These are phyloP conservation scores for Uloborus plumipes DNA, from an alignment of 2,888 invertebrate species.

Conservation along the genomic window DNA sequence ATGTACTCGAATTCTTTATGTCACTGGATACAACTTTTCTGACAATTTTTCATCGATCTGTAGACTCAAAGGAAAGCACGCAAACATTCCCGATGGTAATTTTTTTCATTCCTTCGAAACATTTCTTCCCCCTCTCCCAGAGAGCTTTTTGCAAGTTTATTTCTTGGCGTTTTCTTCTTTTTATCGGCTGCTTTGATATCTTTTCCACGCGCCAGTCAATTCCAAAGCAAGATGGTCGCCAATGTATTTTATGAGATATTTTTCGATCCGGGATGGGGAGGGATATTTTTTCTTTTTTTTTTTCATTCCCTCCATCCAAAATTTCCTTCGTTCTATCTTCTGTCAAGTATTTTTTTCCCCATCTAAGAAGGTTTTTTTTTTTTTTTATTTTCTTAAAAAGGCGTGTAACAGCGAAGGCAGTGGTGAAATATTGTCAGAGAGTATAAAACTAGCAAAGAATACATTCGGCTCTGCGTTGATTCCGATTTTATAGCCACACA, in stretches of 20 bases:
- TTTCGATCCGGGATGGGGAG: slow-evolving; percentile 24
- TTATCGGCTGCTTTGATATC: slow-evolving; percentile 35
- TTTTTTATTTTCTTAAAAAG: too few relatives aligned
- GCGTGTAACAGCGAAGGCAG: too few relatives aligned
- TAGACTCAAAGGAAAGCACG: slow-evolving; percentile 18
- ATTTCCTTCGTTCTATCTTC: too few relatives aligned
- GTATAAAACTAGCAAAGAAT: too few relatives aligned
- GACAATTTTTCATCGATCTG: slow-evolving; percentile 60
- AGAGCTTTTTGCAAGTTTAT: not conserved
- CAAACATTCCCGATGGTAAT: slow-evolving; percentile 50
- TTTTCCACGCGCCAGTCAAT: slow-evolving; percentile 39
- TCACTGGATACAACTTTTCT: slow-evolving; percentile 56
- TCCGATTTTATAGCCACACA: too few relatives aligned
- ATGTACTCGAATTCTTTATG: slow-evolving; percentile 61
- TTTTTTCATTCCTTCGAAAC: slow-evolving; percentile 15
- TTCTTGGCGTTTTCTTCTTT: slow-evolving; percentile 12
- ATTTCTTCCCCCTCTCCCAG: slow-evolving; percentile 6
- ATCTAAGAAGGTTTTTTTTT: too few relatives aligned
- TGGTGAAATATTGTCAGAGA: too few relatives aligned
- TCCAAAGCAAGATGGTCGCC: slow-evolving; percentile 29
- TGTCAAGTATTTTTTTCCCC: too few relatives aligned
- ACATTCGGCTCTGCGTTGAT: too few relatives aligned
- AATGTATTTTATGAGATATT: slow-evolving; percentile 50
- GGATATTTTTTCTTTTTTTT: slow-evolving; percentile 3
- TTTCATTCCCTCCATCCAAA: too few relatives aligned